Evolutionary conservation across 2,888 invertebrate species (phyloP).

Genomic region (Linhomoeus sp.): DNA sequence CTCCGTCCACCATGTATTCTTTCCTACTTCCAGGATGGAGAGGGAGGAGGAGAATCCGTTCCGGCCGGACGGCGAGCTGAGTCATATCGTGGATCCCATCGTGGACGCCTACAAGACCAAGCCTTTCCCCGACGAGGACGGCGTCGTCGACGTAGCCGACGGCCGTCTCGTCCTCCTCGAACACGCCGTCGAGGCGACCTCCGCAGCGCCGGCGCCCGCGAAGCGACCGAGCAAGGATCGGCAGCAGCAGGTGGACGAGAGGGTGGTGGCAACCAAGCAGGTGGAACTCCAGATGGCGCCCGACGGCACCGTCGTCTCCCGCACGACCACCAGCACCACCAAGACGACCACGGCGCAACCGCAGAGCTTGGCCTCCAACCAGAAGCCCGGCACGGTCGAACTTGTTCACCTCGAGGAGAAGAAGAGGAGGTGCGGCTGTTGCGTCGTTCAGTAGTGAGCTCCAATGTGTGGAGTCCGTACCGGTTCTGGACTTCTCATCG

Average conservation of each 20-base stretch:
- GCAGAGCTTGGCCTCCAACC: too few species aligned
- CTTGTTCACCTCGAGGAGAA: conserved; percentile 13
- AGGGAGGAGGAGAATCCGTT: conserved; percentile 24
- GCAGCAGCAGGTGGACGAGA: conserved; percentile 1
- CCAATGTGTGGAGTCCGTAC: too few species aligned
- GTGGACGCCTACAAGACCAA: conserved; percentile 23
- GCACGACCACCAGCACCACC: conserved; percentile 3
- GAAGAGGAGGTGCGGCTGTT: conserved; percentile 10
- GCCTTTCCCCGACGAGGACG: conserved; percentile 13
- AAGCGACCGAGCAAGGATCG: conserved; percentile 1
- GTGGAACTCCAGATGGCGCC: too few species aligned
- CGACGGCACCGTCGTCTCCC: not conserved
- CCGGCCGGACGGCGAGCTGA: conserved; percentile 21
- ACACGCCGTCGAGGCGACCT: too few species aligned
- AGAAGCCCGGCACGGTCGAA: conserved; percentile 9
- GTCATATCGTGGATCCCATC: conserved; percentile 24
- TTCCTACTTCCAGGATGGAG: conserved; percentile 16
- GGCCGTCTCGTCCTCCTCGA: conserved; percentile 3
- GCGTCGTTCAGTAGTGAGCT: conserved; percentile 5
- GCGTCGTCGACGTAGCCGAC: too few species aligned
- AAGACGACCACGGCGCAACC: not conserved
- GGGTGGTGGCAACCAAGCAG: too few species aligned
- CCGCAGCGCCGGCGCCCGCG: not conserved
- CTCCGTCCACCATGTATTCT: too few species aligned
- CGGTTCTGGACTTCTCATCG: too few species aligned